Evolutionary conservation across 1,140 invertebrate species (phyloP).

Genomic region (Pollicipes pollicipes): DNA sequence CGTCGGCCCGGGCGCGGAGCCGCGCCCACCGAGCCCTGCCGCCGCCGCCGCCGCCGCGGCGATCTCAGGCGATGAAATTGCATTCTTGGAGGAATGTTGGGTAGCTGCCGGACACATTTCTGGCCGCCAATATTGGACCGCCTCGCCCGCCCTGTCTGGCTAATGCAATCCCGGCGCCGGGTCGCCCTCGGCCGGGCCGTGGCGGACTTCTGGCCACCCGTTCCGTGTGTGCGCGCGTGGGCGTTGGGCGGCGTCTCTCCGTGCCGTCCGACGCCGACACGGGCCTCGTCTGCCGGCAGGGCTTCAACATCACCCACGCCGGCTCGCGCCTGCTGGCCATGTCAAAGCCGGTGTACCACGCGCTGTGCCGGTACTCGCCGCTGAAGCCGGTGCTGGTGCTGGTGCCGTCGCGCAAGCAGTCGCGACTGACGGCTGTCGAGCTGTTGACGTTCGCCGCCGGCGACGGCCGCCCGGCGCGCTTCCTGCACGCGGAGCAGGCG

Average conservation of each 20-base stretch:
- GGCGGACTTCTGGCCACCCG: no score
- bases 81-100: no score
- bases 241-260: no score
- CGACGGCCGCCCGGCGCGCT: slow-evolving; percentile 61
- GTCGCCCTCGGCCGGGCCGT: no score
- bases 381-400: slow-evolving; percentile 88
- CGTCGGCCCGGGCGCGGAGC: slow-evolving; percentile 87
- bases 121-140: no score
- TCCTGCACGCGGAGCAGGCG: slow-evolving; percentile 72
- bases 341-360: slow-evolving; percentile 92
- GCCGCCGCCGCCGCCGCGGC: slow-evolving; percentile 86
- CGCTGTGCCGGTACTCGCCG: slow-evolving; percentile 69
- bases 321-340: slow-evolving; percentile 86
- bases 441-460: slow-evolving; percentile 80
- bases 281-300: no score
- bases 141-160: neutral
- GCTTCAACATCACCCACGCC: slow-evolving; percentile 95
- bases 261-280: no score
- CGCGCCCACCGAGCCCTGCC: slow-evolving; percentile 69
- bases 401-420: slow-evolving; percentile 85
- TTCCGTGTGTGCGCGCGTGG: no score
- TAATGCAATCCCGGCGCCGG: no score
- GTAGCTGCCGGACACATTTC: no score
- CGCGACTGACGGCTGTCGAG: slow-evolving; percentile 84
- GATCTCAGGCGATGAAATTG: slow-evolving; percentile 83